A percentile compares a stretch with the other conserved stretches of the same genome.
Conservation (phyloP, 2,888 invertebrate species). For the Drosophila rubida region DNA sequence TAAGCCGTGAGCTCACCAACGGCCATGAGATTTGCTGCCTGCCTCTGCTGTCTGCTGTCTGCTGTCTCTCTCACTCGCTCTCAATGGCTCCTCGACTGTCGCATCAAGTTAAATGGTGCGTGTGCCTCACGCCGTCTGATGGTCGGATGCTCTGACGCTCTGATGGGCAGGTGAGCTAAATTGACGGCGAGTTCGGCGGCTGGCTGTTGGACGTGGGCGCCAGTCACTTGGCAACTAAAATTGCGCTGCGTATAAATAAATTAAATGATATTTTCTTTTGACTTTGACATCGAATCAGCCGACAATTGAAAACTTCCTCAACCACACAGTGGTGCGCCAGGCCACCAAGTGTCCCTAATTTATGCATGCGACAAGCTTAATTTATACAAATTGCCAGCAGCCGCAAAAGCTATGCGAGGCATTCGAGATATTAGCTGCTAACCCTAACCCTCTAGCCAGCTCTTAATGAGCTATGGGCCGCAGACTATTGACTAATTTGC, state of each 20-base stretch:
- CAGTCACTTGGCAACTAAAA: slow-evolving; percentile 50
- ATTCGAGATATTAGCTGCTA: not conserved
- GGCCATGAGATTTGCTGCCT: slow-evolving; percentile 30
- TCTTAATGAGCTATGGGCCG: slow-evolving; percentile 65
- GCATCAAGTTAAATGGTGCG: slow-evolving; percentile 79
- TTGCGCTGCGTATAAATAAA: slow-evolving; percentile 72
- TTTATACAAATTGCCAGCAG: slow-evolving; percentile 70
- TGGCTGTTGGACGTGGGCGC: slow-evolving; percentile 23
- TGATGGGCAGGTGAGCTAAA: slow-evolving; percentile 49
- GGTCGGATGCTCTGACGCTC: slow-evolving; percentile 33
- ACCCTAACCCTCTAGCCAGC: not conserved
- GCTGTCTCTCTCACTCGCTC: too few relatives aligned
- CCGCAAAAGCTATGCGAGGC: slow-evolving; percentile 20
- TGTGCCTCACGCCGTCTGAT: slow-evolving; percentile 44
- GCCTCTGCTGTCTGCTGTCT: too few relatives aligned
- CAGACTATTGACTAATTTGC: slow-evolving; percentile 77
- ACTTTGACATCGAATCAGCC: slow-evolving; percentile 48
- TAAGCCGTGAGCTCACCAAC: slow-evolving; percentile 5
- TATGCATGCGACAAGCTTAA: slow-evolving; percentile 62
- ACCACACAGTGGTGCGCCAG: not conserved
- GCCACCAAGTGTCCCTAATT: slow-evolving; percentile 35
- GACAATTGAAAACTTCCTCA: slow-evolving; percentile 45
- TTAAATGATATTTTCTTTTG: slow-evolving; percentile 66
- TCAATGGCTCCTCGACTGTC: slow-evolving; percentile 28
- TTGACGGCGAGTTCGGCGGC: not conserved